These are phyloP conservation scores for Hemitrygon akajei DNA, from an alignment of 2,797 vertebrate genomes.

Conservation along the genomic window DNA sequence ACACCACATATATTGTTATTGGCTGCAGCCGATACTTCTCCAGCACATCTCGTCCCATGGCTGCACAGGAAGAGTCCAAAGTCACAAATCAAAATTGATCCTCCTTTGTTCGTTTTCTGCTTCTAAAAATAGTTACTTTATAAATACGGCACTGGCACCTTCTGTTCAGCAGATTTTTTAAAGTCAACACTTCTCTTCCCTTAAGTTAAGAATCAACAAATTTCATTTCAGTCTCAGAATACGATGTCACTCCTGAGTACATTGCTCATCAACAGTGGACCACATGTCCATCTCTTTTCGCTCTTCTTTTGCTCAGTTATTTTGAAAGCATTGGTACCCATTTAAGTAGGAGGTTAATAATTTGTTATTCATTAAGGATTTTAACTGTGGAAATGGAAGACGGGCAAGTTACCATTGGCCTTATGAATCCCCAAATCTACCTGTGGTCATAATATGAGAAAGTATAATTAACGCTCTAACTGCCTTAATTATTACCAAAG, in stretches of 20 bases:
- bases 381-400: not conserved
- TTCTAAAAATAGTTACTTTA: not conserved
- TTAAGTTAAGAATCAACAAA: not conserved
- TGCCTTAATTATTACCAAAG: not conserved
- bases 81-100: no score
- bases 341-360: not conserved
- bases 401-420: not conserved
- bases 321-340: not conserved
- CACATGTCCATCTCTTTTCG: not conserved
- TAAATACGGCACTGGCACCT: not conserved
- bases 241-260: not conserved
- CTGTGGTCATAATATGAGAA: not conserved
- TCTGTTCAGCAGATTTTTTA: not conserved
- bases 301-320: not conserved
- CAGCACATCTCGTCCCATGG: constrained; percentile 93
- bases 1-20: constrained; percentile 98
- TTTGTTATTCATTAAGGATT: not conserved
- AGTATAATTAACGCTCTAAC: not conserved
- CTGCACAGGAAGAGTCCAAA: constrained; percentile 50
- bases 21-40: constrained; percentile 92
- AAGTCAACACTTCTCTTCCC: not conserved
- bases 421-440: not conserved
- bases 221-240: not conserved
- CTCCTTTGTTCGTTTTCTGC: not conserved
- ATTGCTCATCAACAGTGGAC: not conserved